Evolutionary conservation across 2,113 vertebrate species (phyloP).

Genomic region (Collichthys lucidus): DNA sequence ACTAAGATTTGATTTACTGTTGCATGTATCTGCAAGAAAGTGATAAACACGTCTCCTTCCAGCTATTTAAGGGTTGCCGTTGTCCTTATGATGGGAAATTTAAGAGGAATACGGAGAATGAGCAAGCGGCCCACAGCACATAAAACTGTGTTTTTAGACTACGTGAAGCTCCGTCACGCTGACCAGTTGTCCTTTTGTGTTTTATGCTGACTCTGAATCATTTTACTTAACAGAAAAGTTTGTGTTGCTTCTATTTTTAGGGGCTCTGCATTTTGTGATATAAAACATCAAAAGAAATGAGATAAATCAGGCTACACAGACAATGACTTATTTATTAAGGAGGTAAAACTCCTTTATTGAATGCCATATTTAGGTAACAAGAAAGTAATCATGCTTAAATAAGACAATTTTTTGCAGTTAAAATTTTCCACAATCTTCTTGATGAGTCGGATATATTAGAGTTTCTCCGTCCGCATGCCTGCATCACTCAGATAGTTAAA

Average conservation of each 20-base stretch:
- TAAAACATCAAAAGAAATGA: not conserved
- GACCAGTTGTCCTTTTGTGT: slow-evolving; percentile 2
- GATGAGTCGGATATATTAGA: not conserved
- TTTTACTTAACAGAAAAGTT: not conserved
- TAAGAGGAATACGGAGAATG: slow-evolving; percentile 21
- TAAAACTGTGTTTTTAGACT: slow-evolving; percentile 29
- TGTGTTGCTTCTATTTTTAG: not conserved
- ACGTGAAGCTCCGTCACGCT: slow-evolving; percentile 9
- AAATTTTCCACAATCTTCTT: not conserved
- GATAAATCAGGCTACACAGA: not conserved
- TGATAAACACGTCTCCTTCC: slow-evolving; percentile 70
- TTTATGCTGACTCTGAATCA: not conserved
- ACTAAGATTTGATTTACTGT: slow-evolving; percentile 57
- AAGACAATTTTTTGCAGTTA: not conserved
- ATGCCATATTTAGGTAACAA: not conserved
- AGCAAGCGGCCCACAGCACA: slow-evolving; percentile 24
- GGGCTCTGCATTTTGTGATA: not conserved
- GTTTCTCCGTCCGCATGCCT: not conserved
- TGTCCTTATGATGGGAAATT: slow-evolving; percentile 34
- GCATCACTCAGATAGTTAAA: not conserved
- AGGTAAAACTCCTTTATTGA: not conserved
- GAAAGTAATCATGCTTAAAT: not conserved
- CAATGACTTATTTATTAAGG: too few species aligned
- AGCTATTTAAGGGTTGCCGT: slow-evolving; percentile 44
- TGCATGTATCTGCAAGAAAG: slow-evolving; percentile 58